Conservation (phyloP, 2,888 invertebrate genomes). For the Mechanitis mazaeus region DNA sequence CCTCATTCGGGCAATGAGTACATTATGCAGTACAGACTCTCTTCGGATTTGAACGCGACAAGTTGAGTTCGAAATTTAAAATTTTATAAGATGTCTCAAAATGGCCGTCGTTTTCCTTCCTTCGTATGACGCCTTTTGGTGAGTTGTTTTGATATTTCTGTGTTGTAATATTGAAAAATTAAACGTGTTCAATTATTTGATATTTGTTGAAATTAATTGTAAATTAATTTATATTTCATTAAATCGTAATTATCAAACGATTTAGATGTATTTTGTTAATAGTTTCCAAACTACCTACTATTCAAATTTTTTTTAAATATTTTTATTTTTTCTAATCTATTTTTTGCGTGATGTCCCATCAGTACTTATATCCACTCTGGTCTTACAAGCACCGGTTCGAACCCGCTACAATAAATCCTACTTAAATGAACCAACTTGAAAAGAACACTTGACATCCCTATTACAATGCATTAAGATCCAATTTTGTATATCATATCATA, state of each 20-base stretch:
- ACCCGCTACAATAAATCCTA: conserved; percentile 53
- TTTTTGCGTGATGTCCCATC: background rate
- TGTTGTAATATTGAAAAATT: too few species aligned
- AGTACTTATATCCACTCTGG: conserved; percentile 24
- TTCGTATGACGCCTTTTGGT: conserved; percentile 55
- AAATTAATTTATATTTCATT: too few species aligned
- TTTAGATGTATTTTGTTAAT: too few species aligned
- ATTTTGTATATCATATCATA: conserved; percentile 33
- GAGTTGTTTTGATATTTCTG: conserved; percentile 37
- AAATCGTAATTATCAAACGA: too few species aligned
- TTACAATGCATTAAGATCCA: conserved; percentile 32
- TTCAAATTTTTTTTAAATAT: background rate
- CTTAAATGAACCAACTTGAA: conserved; percentile 36
- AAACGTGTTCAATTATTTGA: too few species aligned
- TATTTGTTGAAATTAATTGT: too few species aligned
- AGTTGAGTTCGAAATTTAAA: conserved; percentile 19
- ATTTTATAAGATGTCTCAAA: conserved; percentile 30
- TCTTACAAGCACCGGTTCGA: conserved; percentile 43
- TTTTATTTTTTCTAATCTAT: background rate
- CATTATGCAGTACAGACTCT: conserved; percentile 44
- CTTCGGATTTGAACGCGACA: conserved; percentile 46
- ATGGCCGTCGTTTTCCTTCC: conserved; percentile 46
- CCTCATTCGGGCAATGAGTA: conserved; percentile 46
- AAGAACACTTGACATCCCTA: conserved; percentile 31
- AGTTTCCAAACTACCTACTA: too few species aligned